Evolutionary conservation across 2,113 vertebrate genomes (phyloP).

Genomic region (Taurulus bubalis): DNA sequence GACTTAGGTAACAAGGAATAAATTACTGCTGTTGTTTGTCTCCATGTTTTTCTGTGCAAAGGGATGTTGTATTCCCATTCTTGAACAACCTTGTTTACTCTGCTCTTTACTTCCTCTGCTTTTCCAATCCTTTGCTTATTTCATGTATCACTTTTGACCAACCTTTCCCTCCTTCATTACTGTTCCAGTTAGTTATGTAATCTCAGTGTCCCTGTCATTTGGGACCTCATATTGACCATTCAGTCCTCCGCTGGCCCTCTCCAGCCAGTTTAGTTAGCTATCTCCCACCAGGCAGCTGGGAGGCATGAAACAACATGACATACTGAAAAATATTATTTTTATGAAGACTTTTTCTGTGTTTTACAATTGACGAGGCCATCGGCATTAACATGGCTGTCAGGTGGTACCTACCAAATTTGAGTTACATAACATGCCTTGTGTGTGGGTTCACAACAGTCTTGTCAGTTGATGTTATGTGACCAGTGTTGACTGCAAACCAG

Average conservation of each 20-base stretch:
- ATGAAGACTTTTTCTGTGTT: slow-evolving; percentile 1
- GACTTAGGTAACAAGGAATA: slow-evolving; percentile 61
- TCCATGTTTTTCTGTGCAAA: slow-evolving; percentile 42
- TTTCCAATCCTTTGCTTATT: slow-evolving; percentile 15
- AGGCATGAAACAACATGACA: slow-evolving; percentile 43
- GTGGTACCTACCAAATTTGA: slow-evolving; percentile 58
- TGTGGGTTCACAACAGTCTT: slow-evolving; percentile 71
- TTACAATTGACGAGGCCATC: slow-evolving; percentile 33
- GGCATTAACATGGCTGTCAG: slow-evolving; percentile 29
- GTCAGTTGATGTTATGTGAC: slow-evolving; percentile 75
- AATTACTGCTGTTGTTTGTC: slow-evolving; percentile 57
- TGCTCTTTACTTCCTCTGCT: slow-evolving; percentile 2
- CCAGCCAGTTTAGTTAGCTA: slow-evolving; percentile 10
- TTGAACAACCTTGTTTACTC: neutral
- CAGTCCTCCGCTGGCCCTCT: slow-evolving; percentile 36
- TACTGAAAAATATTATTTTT: slow-evolving; percentile 37
- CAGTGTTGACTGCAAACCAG: slow-evolving; percentile 75
- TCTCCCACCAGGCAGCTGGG: neutral
- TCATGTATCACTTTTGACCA: slow-evolving; percentile 45
- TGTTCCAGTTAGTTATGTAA: slow-evolving; percentile 67
- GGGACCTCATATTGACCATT: slow-evolving; percentile 56
- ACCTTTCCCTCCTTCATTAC: slow-evolving; percentile 36
- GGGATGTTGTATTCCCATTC: slow-evolving; percentile 24
- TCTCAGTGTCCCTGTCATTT: slow-evolving; percentile 46
- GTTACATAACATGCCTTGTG: slow-evolving; percentile 69